These are phyloP conservation scores for Fulica atra DNA, from an alignment of 2,113 vertebrate species.

Conservation along the genomic window DNA sequence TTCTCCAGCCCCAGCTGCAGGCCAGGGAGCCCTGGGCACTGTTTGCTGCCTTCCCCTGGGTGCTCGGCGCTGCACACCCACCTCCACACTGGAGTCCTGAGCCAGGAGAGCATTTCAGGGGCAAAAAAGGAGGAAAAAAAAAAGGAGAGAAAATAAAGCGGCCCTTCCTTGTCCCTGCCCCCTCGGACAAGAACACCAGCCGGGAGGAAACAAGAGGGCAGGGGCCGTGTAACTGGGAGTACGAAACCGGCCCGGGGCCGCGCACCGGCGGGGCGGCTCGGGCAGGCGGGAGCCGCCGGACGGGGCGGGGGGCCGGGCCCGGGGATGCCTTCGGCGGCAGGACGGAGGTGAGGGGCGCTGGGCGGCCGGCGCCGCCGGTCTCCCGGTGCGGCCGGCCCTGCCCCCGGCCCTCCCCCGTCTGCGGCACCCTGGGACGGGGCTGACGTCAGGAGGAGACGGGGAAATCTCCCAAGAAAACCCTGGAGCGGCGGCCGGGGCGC, in stretches of 20 bases:
- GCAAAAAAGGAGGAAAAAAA: no score
- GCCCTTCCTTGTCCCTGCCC: background rate
- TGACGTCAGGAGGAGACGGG: constrained; percentile 83
- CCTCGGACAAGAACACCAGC: background rate
- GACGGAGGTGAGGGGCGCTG: background rate
- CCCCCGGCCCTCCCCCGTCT: constrained; percentile 60
- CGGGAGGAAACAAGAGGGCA: constrained; percentile 6
- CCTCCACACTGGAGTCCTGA: background rate
- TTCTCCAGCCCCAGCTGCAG: background rate
- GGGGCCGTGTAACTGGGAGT: background rate
- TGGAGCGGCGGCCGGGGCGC: constrained; percentile 48
- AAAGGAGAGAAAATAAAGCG: no score
- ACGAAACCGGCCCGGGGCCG: background rate
- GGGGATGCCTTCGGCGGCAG: background rate
- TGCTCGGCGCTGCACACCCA: background rate
- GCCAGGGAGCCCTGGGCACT: background rate
- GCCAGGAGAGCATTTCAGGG: background rate
- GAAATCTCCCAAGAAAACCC: constrained; percentile 76
- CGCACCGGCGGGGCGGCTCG: background rate
- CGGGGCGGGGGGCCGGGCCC: background rate
- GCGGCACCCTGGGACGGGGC: constrained; percentile 41
- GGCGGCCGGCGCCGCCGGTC: background rate
- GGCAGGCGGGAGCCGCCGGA: background rate
- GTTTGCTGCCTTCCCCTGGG: background rate
- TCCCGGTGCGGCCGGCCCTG: constrained; percentile 38